Evolutionary conservation across 1,140 invertebrate species (phyloP), one percentile per base, ranked within the genome.

Genomic region (Gonatopus flavifemur): DNA sequence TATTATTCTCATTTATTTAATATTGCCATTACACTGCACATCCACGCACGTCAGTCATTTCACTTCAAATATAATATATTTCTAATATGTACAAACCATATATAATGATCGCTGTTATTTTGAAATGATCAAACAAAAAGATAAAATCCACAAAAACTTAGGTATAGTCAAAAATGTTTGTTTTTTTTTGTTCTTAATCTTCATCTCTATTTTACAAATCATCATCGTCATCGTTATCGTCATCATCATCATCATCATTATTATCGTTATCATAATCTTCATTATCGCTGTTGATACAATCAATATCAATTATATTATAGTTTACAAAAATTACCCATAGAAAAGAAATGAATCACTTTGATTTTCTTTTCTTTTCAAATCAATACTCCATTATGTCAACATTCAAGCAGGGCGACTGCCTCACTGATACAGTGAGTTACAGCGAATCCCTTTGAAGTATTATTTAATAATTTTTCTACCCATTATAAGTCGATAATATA

Each of bases 391-490:
- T 60, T 71, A 64, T 55, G 67, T 67, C n/a, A 64, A 67, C 57
- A 67, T 50, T 68, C 63, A 69, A 67, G 57, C 51, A 60, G 59
- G 58, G 66, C 47, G 49, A 36, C 61, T 64, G 63, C 61, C 70
- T 73, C 74, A 75, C 76, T 78, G 74, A 78, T 78, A 74, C 76
- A 78, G 75, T 74, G 73, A 78, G 67, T 67, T 52, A 65, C 66
- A 64, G 55, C 45, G 19, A 53, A 53, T 62, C 61, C 40, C 37
- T 60, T 59, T 58, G 51, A 59, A 59, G 41, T 52, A 33, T 69
- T 64, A 70, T 69, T 74, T 68, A 67, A 63, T 68, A 52, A 46
- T 38, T 58, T 53, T 65, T 64, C 57, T 66, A 72, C 47, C 60
- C 62, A 70, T 66, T 63, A 67, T 67, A 70, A 62, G 52, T 73